These are phyloP conservation scores for Pluvianellus socialis DNA, from an alignment of 2,113 vertebrate genomes.

Conservation along the genomic window DNA sequence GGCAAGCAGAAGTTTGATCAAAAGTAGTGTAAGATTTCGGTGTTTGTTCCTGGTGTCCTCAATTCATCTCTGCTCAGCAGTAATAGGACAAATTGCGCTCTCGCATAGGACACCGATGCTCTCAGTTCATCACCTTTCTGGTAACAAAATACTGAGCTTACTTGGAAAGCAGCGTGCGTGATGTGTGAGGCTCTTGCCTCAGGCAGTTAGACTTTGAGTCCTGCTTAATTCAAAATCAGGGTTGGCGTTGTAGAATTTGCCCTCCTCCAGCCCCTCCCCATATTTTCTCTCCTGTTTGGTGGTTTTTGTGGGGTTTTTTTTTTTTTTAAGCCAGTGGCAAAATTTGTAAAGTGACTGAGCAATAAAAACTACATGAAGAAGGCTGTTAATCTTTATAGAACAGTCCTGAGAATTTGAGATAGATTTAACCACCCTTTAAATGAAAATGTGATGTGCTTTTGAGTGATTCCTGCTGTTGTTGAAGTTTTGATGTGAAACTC, in stretches of 20 bases:
- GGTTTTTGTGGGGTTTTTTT: no score
- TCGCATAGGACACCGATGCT: accelerated
- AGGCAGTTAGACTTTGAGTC: not conserved
- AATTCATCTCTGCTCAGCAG: not conserved
- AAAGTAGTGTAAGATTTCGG: not conserved
- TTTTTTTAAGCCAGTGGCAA: not conserved
- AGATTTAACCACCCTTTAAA: constrained; percentile 1
- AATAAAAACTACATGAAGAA: not conserved
- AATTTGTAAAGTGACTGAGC: not conserved
- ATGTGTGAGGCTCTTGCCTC: not conserved
- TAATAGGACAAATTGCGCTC: not conserved
- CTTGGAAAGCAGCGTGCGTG: not conserved
- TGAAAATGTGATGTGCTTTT: not conserved
- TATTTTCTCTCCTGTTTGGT: not conserved
- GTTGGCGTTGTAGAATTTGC: not conserved
- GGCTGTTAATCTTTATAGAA: not conserved
- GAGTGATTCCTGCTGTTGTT: not conserved
- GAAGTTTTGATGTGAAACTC: not conserved
- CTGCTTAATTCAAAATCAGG: not conserved
- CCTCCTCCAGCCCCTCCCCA: not conserved
- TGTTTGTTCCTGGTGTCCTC: not conserved
- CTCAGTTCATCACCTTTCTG: not conserved
- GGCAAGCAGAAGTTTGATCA: not conserved
- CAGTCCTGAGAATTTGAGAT: not conserved
- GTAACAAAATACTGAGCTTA: not conserved